These are phyloP conservation scores for Peromyscus eremicus DNA, from an alignment of 2,797 vertebrate species.

Conservation along the genomic window DNA sequence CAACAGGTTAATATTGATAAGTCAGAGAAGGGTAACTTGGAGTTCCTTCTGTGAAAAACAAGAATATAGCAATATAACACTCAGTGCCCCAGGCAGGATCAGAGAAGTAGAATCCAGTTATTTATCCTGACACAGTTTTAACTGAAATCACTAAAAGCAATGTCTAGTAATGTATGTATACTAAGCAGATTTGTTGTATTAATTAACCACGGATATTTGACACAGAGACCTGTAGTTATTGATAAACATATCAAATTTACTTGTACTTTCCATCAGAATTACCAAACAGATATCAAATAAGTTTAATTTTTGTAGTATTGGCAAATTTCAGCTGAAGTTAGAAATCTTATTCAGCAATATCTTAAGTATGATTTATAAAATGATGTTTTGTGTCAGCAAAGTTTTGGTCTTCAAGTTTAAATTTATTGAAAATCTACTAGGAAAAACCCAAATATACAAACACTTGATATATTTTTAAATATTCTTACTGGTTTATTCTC, in stretches of 20 bases:
- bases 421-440: background rate
- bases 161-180: background rate
- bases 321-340: background rate
- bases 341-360: background rate
- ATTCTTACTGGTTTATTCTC: background rate
- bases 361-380: slow-evolving; percentile 1
- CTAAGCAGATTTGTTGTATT: background rate
- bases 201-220: background rate
- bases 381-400: background rate
- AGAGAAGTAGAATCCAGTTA: background rate
- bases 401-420: background rate
- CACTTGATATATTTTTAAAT: background rate
- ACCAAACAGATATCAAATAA: background rate
- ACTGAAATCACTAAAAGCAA: slow-evolving; percentile 15
- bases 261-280: background rate
- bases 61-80: background rate
- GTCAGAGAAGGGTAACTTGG: background rate
- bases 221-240: background rate
- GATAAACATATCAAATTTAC: background rate
- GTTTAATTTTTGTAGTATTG: background rate
- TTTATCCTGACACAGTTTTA: background rate
- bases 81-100: accelerated
- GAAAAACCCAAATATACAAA: background rate
- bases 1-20: background rate
- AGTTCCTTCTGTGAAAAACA: background rate